Evolutionary conservation across 2,888 invertebrate genomes (phyloP).

Genomic region (Chesias legatella): DNA sequence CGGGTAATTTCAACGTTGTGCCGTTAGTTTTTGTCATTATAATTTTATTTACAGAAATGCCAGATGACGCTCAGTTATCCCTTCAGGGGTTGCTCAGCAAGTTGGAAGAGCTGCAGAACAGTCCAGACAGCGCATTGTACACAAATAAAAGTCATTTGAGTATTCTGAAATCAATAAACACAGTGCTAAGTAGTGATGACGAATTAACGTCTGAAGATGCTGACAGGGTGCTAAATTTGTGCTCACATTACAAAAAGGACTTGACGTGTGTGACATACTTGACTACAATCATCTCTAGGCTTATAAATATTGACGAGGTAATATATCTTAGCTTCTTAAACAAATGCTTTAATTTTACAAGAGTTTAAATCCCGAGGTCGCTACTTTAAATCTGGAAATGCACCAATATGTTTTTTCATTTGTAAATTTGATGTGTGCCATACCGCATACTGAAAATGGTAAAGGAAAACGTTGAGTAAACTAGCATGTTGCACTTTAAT

Average conservation of each 20-base stretch:
- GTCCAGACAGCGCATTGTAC: constrained; percentile 6
- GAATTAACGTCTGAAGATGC: constrained; percentile 3
- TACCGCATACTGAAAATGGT: no score
- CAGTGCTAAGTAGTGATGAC: not conserved
- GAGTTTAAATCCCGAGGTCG: no score
- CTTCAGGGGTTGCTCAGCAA: constrained; percentile 2
- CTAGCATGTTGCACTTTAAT: no score
- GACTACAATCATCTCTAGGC: constrained; percentile 6
- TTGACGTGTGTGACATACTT: constrained; percentile 7
- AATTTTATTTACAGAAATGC: constrained; percentile 20
- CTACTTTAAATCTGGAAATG: no score
- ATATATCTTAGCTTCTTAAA: not conserved
- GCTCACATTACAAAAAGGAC: constrained; percentile 22
- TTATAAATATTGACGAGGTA: constrained; percentile 15
- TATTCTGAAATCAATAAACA: constrained; percentile 6
- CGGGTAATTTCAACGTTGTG: not conserved
- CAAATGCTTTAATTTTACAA: no score
- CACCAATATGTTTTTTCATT: no score
- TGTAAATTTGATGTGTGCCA: no score
- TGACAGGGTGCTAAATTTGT: constrained; percentile 28
- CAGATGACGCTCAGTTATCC: constrained; percentile 5
- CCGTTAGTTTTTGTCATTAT: not conserved
- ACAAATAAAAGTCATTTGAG: constrained; percentile 3
- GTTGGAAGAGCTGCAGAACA: constrained; percentile 6
- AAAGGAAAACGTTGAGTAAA: no score